These are phyloP conservation scores for Oreonectes daqikongensis DNA, from an alignment of 2,797 vertebrate genomes.

Conservation along the genomic window DNA sequence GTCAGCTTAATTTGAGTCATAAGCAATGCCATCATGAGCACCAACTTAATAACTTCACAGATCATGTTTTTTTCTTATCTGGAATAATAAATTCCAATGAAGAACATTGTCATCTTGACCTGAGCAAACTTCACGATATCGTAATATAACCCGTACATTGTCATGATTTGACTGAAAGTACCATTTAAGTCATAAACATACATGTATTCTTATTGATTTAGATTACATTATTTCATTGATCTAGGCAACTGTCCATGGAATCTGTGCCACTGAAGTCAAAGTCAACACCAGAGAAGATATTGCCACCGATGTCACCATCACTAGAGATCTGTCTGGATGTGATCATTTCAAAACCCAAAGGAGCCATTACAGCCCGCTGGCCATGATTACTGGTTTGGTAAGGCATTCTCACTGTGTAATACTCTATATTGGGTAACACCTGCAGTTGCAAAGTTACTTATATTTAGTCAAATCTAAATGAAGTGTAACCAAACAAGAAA, in stretches of 20 bases:
- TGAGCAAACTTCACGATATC: neutral
- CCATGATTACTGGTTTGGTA: constrained; percentile 87
- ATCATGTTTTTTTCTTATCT: constrained; percentile 17
- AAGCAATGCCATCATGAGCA: neutral
- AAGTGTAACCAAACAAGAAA: no score
- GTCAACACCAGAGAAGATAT: constrained; percentile 75
- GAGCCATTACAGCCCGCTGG: constrained; percentile 84
- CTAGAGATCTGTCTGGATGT: constrained; percentile 83
- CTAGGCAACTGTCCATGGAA: constrained; percentile 87
- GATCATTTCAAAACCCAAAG: constrained; percentile 76
- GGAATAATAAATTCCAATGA: constrained; percentile 26
- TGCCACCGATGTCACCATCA: constrained; percentile 80
- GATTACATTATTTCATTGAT: neutral
- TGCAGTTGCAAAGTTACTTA: no score
- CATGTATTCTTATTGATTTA: neutral
- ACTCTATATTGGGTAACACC: neutral
- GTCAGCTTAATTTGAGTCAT: neutral
- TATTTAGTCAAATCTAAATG: no score
- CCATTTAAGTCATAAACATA: no score
- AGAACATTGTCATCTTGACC: neutral
- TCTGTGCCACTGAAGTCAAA: constrained; percentile 80
- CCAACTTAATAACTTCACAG: no score
- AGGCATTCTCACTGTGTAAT: constrained; percentile 41
- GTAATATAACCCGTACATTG: neutral
- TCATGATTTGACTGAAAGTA: neutral